A percentile compares a stretch with the other conserved stretches of the same genome.
These are phyloP conservation scores for Microcebus jonahi DNA, from an alignment of 2,113 vertebrate species.

Conservation along the genomic window DNA sequence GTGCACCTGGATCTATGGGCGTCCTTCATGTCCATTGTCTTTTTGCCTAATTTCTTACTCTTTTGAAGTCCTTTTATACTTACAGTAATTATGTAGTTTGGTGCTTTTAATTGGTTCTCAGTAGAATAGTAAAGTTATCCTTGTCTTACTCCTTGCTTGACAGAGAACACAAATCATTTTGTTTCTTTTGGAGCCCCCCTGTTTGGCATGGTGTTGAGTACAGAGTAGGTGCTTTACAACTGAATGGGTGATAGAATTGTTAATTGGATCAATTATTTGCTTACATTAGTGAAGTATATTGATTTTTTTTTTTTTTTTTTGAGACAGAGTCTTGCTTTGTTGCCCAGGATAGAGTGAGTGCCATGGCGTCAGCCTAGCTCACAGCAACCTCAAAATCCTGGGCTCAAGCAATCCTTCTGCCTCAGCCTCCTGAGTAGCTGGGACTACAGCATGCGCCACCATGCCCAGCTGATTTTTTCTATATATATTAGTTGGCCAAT, in stretches of 20 bases:
- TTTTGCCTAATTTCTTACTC: background rate
- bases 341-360: too few species aligned
- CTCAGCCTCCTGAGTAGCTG: too few species aligned
- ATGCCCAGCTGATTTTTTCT: too few species aligned
- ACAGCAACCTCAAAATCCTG: too few species aligned
- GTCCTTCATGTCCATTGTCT: background rate
- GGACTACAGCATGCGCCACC: too few species aligned
- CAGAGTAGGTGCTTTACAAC: background rate
- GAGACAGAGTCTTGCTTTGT: too few species aligned
- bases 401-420: too few species aligned
- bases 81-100: background rate
- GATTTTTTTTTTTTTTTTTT: background rate
- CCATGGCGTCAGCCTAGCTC: too few species aligned
- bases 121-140: background rate
- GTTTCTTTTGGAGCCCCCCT: background rate
- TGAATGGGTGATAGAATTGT: background rate
- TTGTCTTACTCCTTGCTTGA: background rate
- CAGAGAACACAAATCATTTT: slow-evolving; percentile 7
- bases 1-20: background rate
- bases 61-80: slow-evolving; percentile 2
- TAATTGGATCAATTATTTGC: background rate
- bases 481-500: too few species aligned
- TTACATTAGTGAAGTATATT: background rate
- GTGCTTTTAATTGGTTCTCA: background rate
- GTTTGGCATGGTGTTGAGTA: background rate